These are phyloP conservation scores for Trochalopteron elliotii DNA, from an alignment of 2,113 vertebrate genomes.

Conservation along the genomic window DNA sequence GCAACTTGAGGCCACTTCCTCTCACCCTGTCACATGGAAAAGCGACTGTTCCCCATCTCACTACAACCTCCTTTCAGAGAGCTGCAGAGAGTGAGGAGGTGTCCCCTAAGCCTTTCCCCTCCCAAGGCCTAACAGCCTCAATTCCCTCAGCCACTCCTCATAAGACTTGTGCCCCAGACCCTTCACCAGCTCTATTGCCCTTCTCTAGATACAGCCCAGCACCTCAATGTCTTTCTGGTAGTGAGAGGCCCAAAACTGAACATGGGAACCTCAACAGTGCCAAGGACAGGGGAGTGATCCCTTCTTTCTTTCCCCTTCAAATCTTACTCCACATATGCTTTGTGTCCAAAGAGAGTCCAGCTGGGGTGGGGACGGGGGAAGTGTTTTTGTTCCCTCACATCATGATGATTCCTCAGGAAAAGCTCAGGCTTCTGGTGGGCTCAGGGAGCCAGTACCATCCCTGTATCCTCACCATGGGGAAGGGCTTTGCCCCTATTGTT, in stretches of 20 bases:
- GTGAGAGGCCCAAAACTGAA: neutral
- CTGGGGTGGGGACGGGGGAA: fast-evolving
- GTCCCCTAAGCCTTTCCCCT: neutral
- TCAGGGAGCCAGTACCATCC: fast-evolving
- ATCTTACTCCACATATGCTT: neutral
- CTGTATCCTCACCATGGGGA: neutral
- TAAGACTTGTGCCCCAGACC: neutral
- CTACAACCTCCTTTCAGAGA: neutral
- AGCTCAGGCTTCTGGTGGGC: neutral
- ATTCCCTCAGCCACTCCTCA: neutral
- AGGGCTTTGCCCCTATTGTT: neutral
- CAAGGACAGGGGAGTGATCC: neutral
- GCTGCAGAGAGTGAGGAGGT: neutral
- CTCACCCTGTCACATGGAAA: neutral
- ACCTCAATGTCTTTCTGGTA: neutral
- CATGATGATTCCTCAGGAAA: neutral
- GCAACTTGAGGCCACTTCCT: neutral
- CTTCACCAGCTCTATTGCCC: neutral
- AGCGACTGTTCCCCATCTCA: neutral
- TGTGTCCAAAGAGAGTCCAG: neutral
- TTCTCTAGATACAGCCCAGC: neutral
- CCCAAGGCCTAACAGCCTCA: neutral
- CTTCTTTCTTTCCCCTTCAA: neutral
- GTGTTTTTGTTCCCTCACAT: neutral
- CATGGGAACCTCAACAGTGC: neutral